phyloP scores from a whole-genome alignment of 2,797 vertebrate species.

The Graptemys geographica region DNA sequence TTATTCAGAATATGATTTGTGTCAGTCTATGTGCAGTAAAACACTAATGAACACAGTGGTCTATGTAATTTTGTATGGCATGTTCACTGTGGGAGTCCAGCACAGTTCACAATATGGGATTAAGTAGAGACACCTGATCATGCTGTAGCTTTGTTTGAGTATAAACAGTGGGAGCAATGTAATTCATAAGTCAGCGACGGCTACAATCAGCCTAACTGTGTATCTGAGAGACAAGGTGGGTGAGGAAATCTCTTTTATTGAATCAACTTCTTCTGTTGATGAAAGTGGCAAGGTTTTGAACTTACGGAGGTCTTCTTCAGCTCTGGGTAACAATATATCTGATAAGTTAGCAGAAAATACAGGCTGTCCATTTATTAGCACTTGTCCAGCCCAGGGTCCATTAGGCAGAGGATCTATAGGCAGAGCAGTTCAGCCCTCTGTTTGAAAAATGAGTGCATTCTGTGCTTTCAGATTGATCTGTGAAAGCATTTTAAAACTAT shows the following conservation, averaged over 20 bases:
- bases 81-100: background rate
- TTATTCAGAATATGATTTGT: background rate
- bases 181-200: conserved; percentile 21
- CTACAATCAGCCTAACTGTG: background rate
- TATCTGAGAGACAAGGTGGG: background rate
- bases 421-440: background rate
- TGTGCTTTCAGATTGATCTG: conserved; percentile 33
- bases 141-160: background rate
- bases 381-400: conserved; percentile 54
- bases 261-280: background rate
- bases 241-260: background rate
- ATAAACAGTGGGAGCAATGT: background rate
- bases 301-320: background rate
- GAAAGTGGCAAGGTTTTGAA: background rate
- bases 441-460: conserved; percentile 30
- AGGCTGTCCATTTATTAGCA: conserved; percentile 24
- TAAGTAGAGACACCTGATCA: background rate
- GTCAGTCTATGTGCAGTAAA: background rate
- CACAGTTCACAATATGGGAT: background rate
- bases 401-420: conserved; percentile 43
- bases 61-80: background rate
- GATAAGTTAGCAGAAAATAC: background rate
- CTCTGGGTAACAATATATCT: background rate
- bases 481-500: background rate
- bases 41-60: background rate